Evolutionary conservation across 2,797 vertebrate species (phyloP), one percentile per base, ranked within the genome.

Genomic region (Lutjanus argentimaculatus): DNA sequence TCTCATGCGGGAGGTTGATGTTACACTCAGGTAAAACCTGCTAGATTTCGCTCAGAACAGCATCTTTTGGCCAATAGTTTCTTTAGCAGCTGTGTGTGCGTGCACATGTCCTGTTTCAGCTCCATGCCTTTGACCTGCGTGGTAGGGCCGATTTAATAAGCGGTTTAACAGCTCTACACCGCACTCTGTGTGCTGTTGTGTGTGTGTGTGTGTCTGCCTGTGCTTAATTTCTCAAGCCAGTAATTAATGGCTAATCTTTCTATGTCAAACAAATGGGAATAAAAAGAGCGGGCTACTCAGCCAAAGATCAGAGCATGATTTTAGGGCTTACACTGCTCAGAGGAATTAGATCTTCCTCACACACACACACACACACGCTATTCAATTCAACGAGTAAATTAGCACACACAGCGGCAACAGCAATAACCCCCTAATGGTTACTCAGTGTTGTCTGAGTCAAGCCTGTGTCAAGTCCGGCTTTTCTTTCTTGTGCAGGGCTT

Each of bases 201-300:
- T 48, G 15, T 68, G 17, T 64, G 40, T 63, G 17, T 64, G 30
- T 67, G 36, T 69, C 11, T 73, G 72, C 62, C 78, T 67, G 62
- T 30, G 51, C 11, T 58, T 74, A 30, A 80, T 84, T 87, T 88
- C 88, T 89, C 80, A 49, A 63, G 80, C 66, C 80, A 72, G 85
- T 94, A 94, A 94, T 94, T 94, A 93, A 93, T 90, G 88, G 84
- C 80, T 92, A 91, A 95, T 94, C 94, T 94, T 84, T 84, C 75
- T 75, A 85, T 90, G 83, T 89, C 89, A 93, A 94, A 94, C 92
- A 93, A 94, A 92, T 83, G 88, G 91, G 93, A 92, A 91, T 94
- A 90, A 85, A 85, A 88, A 78, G 85, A 90, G 56, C 70, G 52
- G 69, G 69, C 77, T 79, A 77, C 84, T 90, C 85, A 82, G 85